Evolutionary conservation across 2,797 vertebrate genomes (phyloP).

Genomic region (Danio tinwini): DNA sequence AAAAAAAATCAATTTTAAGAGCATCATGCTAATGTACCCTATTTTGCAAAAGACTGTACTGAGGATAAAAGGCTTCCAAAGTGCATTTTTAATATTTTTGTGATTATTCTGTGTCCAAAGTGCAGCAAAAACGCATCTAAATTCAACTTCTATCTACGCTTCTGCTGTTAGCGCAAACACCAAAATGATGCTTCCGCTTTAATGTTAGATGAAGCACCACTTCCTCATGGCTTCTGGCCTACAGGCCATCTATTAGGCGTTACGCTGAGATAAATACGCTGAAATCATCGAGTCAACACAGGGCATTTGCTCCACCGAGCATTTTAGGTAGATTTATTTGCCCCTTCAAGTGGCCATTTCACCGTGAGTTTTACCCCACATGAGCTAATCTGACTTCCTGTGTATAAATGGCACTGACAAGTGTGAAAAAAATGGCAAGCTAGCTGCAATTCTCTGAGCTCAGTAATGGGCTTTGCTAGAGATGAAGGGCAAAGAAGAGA

Average conservation of each 20-base stretch:
- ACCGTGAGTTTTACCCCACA: constrained; percentile 17
- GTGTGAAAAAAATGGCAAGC: constrained; percentile 14
- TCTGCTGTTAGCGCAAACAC: not conserved
- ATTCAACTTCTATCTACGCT: not conserved
- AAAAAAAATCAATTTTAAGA: too few relatives aligned
- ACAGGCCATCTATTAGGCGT: constrained; percentile 5
- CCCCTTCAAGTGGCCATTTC: constrained; percentile 28
- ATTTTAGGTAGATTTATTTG: constrained; percentile 39
- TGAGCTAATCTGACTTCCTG: constrained; percentile 45
- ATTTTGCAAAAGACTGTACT: not conserved
- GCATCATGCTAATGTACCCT: too few relatives aligned
- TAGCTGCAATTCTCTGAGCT: constrained; percentile 23
- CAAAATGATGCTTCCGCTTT: not conserved
- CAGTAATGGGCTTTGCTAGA: constrained; percentile 36
- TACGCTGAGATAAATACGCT: constrained; percentile 32
- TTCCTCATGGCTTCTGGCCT: constrained; percentile 13
- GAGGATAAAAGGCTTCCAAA: not conserved
- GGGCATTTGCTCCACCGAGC: constrained; percentile 37
- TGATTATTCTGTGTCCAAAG: not conserved
- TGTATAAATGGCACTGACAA: constrained; percentile 36
- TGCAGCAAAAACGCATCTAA: not conserved
- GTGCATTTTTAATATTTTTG: not conserved
- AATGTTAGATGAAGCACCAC: constrained; percentile 34
- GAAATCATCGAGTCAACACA: constrained; percentile 40
- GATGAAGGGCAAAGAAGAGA: constrained; percentile 36